Evolutionary conservation across 2,888 invertebrate genomes (phyloP).

Genomic region (Adelphocoris suturalis): DNA sequence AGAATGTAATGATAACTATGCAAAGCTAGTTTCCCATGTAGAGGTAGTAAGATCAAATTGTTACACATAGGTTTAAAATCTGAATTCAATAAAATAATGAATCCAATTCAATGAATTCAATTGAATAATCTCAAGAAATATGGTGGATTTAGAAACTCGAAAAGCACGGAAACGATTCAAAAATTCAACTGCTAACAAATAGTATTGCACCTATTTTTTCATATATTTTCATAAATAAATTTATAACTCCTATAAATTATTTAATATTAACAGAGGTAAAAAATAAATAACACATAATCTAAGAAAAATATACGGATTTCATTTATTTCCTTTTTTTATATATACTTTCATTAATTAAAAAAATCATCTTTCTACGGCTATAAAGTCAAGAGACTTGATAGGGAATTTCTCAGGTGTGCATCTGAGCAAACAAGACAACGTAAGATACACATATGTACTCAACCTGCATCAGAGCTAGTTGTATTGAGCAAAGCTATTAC

Average conservation of each 20-base stretch:
- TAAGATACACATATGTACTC: not conserved
- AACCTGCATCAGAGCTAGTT: not conserved
- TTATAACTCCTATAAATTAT: constrained; percentile 67
- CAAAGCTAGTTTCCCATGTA: constrained; percentile 29
- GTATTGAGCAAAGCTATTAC: not conserved
- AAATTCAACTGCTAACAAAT: constrained; percentile 70
- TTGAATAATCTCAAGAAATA: not conserved
- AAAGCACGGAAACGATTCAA: constrained; percentile 44
- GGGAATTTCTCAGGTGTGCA: not conserved
- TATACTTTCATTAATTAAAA: constrained; percentile 23
- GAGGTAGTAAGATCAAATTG: constrained; percentile 26
- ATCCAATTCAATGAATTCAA: not conserved
- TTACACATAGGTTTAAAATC: not conserved
- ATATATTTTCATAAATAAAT: constrained; percentile 61
- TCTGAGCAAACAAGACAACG: constrained; percentile 28
- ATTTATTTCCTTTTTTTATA: constrained; percentile 13
- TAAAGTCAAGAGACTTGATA: not conserved
- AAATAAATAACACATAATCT: constrained; percentile 65
- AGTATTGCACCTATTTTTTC: constrained; percentile 74
- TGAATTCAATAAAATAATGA: too few species aligned
- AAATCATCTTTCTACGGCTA: constrained; percentile 23
- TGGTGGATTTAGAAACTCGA: constrained; percentile 13
- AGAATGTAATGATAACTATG: not conserved
- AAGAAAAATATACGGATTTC: constrained; percentile 64
- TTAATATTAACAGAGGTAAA: constrained; percentile 68